A percentile compares a stretch with the other conserved stretches of the same genome.
Conservation (phyloP, 2,888 invertebrate genomes). For the Stegana nigrithorax region DNA sequence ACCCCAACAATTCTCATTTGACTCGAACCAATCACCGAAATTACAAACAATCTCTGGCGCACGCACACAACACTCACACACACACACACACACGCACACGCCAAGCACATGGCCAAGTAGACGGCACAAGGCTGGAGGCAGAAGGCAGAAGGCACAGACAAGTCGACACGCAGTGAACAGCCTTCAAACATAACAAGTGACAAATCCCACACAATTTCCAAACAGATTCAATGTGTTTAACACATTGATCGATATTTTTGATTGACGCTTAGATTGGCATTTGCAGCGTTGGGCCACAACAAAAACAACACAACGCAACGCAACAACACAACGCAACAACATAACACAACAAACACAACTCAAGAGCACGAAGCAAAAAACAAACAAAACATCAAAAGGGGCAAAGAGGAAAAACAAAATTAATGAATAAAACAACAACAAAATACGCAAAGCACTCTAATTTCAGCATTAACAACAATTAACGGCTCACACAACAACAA, state of each 20-base stretch:
- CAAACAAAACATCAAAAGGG: too few species aligned
- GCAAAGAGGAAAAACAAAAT: too few species aligned
- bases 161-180: not conserved
- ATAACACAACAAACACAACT: not conserved
- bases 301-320: too few species aligned
- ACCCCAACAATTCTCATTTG: not conserved
- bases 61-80: too few species aligned
- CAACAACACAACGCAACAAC: not conserved
- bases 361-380: not conserved
- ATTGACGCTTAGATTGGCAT: slow-evolving; percentile 11
- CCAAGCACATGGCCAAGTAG: not conserved
- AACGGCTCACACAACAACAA: too few species aligned
- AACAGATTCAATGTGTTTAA: not conserved
- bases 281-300: not conserved
- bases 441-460: not conserved
- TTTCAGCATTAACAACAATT: slow-evolving; percentile 12
- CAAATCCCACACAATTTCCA: slow-evolving; percentile 1
- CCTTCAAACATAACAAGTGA: slow-evolving; percentile 11
- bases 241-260: not conserved
- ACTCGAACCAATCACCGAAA: not conserved
- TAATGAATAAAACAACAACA: not conserved
- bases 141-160: not conserved
- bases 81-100: not conserved
- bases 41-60: too few species aligned
- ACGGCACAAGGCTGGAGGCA: not conserved